A percentile compares a stretch with the other conserved stretches of the same genome.
These are phyloP conservation scores for Parnassius glacialis DNA, from an alignment of 2,888 invertebrate genomes.

Conservation along the genomic window DNA sequence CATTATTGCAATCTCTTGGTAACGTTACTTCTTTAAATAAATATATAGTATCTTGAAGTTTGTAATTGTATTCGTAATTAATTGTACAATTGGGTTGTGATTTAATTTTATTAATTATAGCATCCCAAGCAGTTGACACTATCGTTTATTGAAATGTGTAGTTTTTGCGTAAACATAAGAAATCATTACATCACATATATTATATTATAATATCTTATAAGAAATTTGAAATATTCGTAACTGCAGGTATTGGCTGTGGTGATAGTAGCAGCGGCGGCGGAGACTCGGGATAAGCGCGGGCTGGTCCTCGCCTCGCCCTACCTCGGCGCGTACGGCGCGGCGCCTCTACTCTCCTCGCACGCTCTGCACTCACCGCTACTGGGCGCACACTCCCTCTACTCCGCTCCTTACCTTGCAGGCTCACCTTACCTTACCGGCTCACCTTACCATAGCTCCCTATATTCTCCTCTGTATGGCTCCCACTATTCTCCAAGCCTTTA, in stretches of 20 bases:
- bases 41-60: too few species aligned
- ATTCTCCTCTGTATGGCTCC: conserved; percentile 13
- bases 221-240: too few species aligned
- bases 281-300: conserved; percentile 52
- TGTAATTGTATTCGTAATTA: too few species aligned
- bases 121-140: too few species aligned
- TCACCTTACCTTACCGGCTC: conserved; percentile 25
- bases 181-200: too few species aligned
- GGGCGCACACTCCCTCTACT: conserved; percentile 28
- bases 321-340: neutral
- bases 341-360: conserved; percentile 2
- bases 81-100: too few species aligned
- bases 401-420: conserved; percentile 15
- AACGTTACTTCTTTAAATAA: too few species aligned
- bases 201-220: too few species aligned
- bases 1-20: too few species aligned
- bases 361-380: conserved; percentile 29
- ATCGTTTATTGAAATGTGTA: too few species aligned
- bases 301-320: conserved; percentile 45
- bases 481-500: conserved; percentile 11
- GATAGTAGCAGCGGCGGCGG: conserved; percentile 44
- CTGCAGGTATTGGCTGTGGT: conserved; percentile 44
- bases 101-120: too few species aligned
- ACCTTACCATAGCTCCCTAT: conserved; percentile 26
- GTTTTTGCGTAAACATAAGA: too few species aligned